Evolutionary conservation across 2,797 vertebrate genomes (phyloP).

Genomic region (Halcyon leucocephala): DNA sequence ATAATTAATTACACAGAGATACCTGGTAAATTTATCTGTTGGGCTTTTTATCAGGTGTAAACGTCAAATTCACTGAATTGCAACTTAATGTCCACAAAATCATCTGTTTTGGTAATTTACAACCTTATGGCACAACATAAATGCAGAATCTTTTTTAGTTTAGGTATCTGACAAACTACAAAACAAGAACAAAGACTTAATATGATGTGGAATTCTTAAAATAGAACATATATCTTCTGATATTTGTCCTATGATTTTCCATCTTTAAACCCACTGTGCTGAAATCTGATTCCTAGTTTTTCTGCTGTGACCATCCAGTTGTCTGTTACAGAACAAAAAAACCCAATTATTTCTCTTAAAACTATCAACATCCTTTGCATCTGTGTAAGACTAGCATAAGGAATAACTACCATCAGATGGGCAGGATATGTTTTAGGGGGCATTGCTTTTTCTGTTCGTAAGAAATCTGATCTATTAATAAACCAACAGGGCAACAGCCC

Average conservation of each 20-base stretch:
- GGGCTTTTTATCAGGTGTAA: not conserved
- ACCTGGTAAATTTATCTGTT: not conserved
- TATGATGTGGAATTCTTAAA: not conserved
- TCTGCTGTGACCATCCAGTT: not conserved
- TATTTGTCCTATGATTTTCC: not conserved
- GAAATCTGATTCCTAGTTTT: not conserved
- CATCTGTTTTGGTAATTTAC: not conserved
- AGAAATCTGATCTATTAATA: not conserved
- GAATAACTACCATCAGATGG: fast-evolving
- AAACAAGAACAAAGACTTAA: not conserved
- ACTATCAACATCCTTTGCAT: not conserved
- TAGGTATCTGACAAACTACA: not conserved
- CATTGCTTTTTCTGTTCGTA: not conserved
- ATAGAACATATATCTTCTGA: not conserved
- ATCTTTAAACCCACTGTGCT: not conserved
- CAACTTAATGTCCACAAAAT: not conserved
- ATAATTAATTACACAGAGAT: not conserved
- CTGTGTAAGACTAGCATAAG: not conserved
- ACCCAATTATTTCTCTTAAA: not conserved
- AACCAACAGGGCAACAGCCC: not conserved
- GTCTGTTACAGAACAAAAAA: not conserved
- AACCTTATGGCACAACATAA: not conserved
- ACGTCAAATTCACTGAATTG: not conserved
- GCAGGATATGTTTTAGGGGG: not conserved
- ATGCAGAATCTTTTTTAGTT: not conserved